A percentile compares a stretch with the other conserved stretches of the same genome.
These are phyloP conservation scores for Temnothorax ravouxi DNA, from an alignment of 2,888 invertebrate species.

Conservation along the genomic window DNA sequence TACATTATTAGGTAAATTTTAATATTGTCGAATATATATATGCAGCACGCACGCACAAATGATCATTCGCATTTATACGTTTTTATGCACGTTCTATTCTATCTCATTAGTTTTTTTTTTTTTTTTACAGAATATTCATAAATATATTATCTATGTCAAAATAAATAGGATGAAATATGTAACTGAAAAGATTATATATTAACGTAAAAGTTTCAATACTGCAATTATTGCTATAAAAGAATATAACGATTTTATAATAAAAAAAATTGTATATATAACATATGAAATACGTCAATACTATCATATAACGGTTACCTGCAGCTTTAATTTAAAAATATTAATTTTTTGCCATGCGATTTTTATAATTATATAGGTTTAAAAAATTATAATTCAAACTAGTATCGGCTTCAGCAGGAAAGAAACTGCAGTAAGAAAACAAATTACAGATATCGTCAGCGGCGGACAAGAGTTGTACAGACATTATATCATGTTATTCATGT, in stretches of 20 bases:
- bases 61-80: neutral
- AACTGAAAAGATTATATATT: neutral
- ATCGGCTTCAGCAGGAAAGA: neutral
- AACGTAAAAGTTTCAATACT: constrained; percentile 4
- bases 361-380: neutral
- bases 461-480: neutral
- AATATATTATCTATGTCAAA: neutral
- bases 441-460: no score
- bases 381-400: neutral
- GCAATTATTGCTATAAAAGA: neutral
- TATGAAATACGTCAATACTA: neutral
- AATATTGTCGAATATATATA: neutral
- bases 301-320: neutral
- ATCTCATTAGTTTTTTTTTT: neutral
- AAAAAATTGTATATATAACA: neutral
- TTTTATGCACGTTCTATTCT: neutral
- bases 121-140: neutral
- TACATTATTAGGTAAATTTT: neutral
- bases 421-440: neutral
- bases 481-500: neutral
- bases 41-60: neutral
- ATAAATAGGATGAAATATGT: neutral
- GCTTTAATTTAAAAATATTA: neutral
- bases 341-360: neutral
- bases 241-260: neutral